Evolutionary conservation across 2,888 invertebrate species (phyloP).

Genomic region (Protophormia terraenovae): DNA sequence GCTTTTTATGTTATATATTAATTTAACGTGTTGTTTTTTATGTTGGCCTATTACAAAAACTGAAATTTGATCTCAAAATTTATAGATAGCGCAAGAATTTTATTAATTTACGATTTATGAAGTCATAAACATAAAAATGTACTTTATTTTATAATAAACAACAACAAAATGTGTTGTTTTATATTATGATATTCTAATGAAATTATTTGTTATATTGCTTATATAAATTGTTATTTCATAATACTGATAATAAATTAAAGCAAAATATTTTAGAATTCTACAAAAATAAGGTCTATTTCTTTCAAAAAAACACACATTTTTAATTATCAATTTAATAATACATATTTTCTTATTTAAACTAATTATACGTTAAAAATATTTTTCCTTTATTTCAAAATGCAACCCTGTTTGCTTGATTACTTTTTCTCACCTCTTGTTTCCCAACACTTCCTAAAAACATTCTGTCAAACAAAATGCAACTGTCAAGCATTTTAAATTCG

Average conservation of each 20-base stretch:
- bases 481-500: slow-evolving; percentile 1
- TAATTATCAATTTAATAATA: too few species aligned
- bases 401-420: slow-evolving; percentile 27
- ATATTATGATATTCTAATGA: slow-evolving; percentile 16
- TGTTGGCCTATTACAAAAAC: slow-evolving; percentile 48
- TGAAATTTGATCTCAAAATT: slow-evolving; percentile 55
- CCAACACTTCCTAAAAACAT: slow-evolving; percentile 52
- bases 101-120: background rate
- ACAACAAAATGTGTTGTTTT: background rate
- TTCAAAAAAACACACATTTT: too few species aligned
- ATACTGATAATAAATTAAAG: too few species aligned
- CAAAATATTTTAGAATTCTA: too few species aligned
- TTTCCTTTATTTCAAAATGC: background rate
- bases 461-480: background rate
- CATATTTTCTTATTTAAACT: background rate
- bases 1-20: background rate
- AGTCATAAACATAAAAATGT: background rate
- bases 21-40: background rate
- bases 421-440: background rate
- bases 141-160: background rate
- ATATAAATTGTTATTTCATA: too few species aligned
- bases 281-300: too few species aligned
- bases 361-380: background rate
- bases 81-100: background rate
- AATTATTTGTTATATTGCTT: too few species aligned